phyloP scores from a whole-genome alignment of 2,888 invertebrate genomes.

The Drosophila meridiana region DNA sequence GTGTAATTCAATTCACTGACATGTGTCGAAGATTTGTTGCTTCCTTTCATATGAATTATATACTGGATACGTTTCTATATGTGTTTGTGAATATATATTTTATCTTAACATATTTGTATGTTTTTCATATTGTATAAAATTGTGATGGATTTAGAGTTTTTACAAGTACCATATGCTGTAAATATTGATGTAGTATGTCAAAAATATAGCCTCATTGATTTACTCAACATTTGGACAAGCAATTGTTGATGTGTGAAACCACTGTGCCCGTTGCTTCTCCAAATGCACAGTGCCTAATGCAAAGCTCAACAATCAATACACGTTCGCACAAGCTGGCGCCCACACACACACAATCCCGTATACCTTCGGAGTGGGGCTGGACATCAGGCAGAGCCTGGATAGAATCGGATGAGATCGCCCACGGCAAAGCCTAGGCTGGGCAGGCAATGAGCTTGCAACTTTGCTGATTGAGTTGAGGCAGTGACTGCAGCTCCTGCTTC shows the following conservation, averaged over 20 bases:
- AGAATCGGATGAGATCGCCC: constrained; percentile 41
- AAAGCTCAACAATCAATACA: constrained; percentile 52
- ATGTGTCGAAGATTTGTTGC: too few relatives aligned
- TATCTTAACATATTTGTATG: too few relatives aligned
- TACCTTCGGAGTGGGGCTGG: constrained; percentile 20
- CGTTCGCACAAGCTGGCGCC: constrained; percentile 49
- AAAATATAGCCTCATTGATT: neutral
- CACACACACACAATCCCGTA: constrained; percentile 26
- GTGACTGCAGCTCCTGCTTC: neutral
- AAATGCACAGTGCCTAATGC: constrained; percentile 25
- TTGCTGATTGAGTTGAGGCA: constrained; percentile 55
- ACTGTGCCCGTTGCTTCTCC: constrained; percentile 38
- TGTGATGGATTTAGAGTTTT: too few relatives aligned
- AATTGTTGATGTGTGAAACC: neutral
- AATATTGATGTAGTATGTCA: too few relatives aligned
- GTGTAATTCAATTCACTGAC: too few relatives aligned
- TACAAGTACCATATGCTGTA: too few relatives aligned
- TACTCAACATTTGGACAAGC: neutral
- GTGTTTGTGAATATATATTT: too few relatives aligned
- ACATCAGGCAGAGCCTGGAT: constrained; percentile 15
- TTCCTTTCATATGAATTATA: too few relatives aligned
- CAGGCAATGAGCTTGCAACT: constrained; percentile 55
- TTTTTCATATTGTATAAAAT: too few relatives aligned
- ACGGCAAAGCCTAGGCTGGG: constrained; percentile 24
- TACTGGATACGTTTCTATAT: too few relatives aligned